A percentile compares a stretch with the other conserved stretches of the same genome.
phyloP scores from a whole-genome alignment of 30 jellyfish, hydroid and myxozoan genomes.

The Turritopsis rubra region DNA sequence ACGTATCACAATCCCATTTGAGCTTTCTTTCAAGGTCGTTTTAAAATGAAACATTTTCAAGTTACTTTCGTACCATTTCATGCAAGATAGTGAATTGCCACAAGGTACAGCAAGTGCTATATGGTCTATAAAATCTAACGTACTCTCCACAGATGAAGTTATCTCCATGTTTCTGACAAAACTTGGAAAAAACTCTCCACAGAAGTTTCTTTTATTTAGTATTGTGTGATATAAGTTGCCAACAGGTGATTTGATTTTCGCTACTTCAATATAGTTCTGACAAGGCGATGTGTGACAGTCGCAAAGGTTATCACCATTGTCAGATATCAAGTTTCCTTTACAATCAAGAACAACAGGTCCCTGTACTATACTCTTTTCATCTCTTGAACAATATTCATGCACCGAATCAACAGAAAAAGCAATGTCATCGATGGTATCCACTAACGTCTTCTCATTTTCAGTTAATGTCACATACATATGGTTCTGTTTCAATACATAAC shows the following conservation, averaged over 20 bases:
- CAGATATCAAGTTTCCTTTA: not conserved
- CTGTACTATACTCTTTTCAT: constrained; percentile 17
- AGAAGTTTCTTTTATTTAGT: constrained; percentile 33
- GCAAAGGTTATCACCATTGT: not conserved
- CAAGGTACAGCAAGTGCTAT: constrained; percentile 63
- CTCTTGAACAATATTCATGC: constrained; percentile 29
- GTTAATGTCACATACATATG: constrained; percentile 44
- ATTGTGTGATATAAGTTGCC: constrained; percentile 69
- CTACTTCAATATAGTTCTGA: constrained; percentile 28
- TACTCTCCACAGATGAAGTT: not conserved
- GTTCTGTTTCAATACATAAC: constrained; percentile 35
- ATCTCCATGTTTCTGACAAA: constrained; percentile 16
- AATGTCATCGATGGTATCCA: constrained; percentile 66
- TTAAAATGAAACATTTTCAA: constrained; percentile 42
- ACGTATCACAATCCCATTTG: constrained; percentile 52
- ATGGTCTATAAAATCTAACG: constrained; percentile 45
- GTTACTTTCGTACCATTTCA: constrained; percentile 64
- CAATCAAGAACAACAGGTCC: not conserved
- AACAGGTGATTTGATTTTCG: constrained; percentile 66
- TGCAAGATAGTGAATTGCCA: constrained; percentile 38
- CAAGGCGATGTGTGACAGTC: not conserved
- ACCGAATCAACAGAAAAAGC: constrained; percentile 52
- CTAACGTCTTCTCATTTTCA: constrained; percentile 14
- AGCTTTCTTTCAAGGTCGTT: constrained; percentile 45
- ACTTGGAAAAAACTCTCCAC: constrained; percentile 66